Conservation (phyloP, 2,797 vertebrate genomes). For the Anomalospiza imberbis region DNA sequence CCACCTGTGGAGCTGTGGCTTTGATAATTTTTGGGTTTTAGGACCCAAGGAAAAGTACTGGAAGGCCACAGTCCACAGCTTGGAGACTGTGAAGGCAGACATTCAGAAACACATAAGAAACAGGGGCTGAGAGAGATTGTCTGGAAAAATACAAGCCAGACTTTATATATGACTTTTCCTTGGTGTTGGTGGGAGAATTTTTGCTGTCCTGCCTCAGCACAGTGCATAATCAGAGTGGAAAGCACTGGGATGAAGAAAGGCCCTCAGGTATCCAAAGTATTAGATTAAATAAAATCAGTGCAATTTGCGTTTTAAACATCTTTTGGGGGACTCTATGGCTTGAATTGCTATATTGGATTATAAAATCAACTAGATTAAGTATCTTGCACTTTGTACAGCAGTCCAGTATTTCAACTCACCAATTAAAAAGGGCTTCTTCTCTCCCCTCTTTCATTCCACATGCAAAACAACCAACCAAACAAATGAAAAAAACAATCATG, state of each 20-base stretch:
- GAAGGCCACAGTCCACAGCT: not conserved
- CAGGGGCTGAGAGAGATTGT: not conserved
- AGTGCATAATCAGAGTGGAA: not conserved
- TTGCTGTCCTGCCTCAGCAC: not conserved
- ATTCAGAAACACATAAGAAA: not conserved
- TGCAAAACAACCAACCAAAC: not conserved
- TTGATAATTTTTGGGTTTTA: not conserved
- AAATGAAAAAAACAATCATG: not conserved
- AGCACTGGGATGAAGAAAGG: not conserved
- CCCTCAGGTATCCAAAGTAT: not conserved
- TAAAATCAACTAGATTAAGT: not conserved
- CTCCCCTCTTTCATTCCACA: not conserved
- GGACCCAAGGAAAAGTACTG: not conserved
- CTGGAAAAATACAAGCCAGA: not conserved
- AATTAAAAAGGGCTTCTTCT: not conserved
- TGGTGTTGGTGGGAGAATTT: not conserved
- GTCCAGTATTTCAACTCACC: not conserved
- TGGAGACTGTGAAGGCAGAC: not conserved
- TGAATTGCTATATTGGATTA: not conserved
- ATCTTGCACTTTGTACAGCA: not conserved
- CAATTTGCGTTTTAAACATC: conserved; percentile 50
- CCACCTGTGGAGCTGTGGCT: not conserved
- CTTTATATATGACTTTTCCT: not conserved
- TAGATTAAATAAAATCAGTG: not conserved
- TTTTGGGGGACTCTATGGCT: not conserved